A percentile compares a stretch with the other conserved stretches of the same genome.
phyloP scores from a whole-genome alignment of 2,113 vertebrate genomes.

The Elachura formosa region DNA sequence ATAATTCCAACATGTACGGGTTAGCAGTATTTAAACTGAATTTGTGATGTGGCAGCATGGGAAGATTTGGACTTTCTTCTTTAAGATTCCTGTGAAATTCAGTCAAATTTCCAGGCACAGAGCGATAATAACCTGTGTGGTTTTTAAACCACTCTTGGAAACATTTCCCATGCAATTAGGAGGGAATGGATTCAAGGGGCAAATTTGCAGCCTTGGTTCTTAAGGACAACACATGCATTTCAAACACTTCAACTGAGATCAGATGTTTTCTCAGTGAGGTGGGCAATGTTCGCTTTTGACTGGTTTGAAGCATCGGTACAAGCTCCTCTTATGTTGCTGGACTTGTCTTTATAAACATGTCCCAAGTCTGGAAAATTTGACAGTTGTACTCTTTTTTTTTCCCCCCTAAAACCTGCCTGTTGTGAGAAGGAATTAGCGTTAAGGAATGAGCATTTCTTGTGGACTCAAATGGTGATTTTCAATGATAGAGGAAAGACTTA shows the following conservation, averaged over 20 bases:
- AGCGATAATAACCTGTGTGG: background rate
- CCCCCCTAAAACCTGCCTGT: background rate
- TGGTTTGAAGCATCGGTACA: background rate
- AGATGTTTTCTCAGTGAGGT: background rate
- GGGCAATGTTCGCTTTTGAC: background rate
- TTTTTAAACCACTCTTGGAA: background rate
- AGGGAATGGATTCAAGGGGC: background rate
- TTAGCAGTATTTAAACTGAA: background rate
- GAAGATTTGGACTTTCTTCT: background rate
- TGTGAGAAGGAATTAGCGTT: background rate
- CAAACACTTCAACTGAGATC: background rate
- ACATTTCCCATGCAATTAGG: background rate
- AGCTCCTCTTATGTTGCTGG: background rate
- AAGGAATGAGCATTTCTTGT: background rate
- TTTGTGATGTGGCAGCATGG: background rate
- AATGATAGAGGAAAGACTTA: background rate
- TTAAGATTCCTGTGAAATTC: background rate
- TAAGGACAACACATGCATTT: fast-evolving
- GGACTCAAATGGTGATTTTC: background rate
- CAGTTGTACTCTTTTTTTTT: background rate
- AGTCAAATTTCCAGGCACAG: background rate
- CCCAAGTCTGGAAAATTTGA: background rate
- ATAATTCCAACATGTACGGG: background rate
- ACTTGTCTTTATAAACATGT: background rate
- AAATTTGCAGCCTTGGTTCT: background rate